Evolutionary conservation across 2,797 vertebrate species (phyloP), one percentile per base, ranked within the genome.

Genomic region (Tympanoctomys barrerae): DNA sequence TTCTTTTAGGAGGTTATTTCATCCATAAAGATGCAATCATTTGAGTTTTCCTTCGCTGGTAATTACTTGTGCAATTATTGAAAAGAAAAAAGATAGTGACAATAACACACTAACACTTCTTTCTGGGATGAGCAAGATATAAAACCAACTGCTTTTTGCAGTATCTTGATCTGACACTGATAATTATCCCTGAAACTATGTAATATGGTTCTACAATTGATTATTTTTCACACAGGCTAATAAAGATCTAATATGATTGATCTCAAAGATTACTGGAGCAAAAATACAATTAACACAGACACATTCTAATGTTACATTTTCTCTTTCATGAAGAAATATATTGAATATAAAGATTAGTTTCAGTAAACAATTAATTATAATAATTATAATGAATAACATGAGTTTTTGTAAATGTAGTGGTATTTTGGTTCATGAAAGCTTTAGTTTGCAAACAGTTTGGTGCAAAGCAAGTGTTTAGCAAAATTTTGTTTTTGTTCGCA

Each of bases 1-100:
- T 46, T 71, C 86, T 94, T 85, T 11, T 61, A 80, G 49, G 28
- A 83, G 5, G 0, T 92, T 61, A 79, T 94, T 84, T 90, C 46
- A 91, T 22, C 11, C 5, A 26, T 62, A 73, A 87, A 77, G 14
- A 31, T 1, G 13, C 26, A 57, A 1, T 3, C 36, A 59, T 57
- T 57, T 64, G 54, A 84, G 14, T 33, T 54, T 92, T 36, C 10
- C 77, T 21, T 83, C 71, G 33, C 1, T 78, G 42, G 12, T 42
- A n/a, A 71, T 1, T n/a, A 91, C 46, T 84, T 80, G 5, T 62
- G 4, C 1, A 57, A 8, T 66, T 87, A 57, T 24, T 16, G 73
- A 46, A 89, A 21, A 59, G 77, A 89, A 54, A 46, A 36, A 78
- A 82, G 26, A 19, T 66, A 87, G 19, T 77, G 19, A 62, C 12